A percentile compares a stretch with the other conserved stretches of the same genome.
These are phyloP conservation scores for Habrosyne pyritoides DNA, from an alignment of 2,888 invertebrate genomes.

Conservation along the genomic window DNA sequence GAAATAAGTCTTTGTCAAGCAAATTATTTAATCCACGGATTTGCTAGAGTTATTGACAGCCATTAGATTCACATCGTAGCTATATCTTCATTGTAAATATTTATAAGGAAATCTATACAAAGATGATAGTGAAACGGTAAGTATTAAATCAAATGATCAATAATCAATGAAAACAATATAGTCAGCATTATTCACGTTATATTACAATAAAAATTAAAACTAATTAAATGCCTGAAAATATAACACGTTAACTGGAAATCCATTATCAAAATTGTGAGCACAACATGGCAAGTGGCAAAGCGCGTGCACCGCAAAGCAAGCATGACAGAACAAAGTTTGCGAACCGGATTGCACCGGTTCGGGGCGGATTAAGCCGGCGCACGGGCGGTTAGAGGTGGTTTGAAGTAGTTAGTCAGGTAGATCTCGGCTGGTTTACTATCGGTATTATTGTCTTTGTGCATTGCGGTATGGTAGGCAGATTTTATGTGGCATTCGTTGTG, in stretches of 20 bases:
- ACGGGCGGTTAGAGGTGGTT: conserved; percentile 55
- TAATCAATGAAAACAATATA: too few species aligned
- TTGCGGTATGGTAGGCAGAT: conserved; percentile 47
- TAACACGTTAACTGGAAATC: conserved; percentile 36
- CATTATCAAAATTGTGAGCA: conserved; percentile 53
- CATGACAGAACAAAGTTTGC: conserved; percentile 71
- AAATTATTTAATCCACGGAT: too few species aligned
- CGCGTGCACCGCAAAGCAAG: conserved; percentile 69
- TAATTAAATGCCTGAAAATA: neutral
- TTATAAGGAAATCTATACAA: too few species aligned
- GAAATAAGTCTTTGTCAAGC: too few species aligned
- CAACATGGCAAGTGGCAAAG: conserved; percentile 54
- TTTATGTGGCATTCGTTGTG: conserved; percentile 47
- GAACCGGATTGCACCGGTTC: conserved; percentile 67
- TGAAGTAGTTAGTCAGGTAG: conserved; percentile 70
- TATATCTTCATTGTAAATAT: too few species aligned
- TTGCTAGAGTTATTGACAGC: too few species aligned
- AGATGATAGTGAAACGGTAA: too few species aligned
- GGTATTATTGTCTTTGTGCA: conserved; percentile 61
- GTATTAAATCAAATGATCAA: too few species aligned
- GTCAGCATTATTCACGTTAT: too few species aligned
- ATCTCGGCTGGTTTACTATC: conserved; percentile 57
- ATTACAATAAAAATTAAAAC: neutral
- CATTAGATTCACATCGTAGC: too few species aligned
- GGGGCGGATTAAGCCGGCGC: conserved; percentile 57